These are phyloP conservation scores for Tragulus kanchil DNA, from an alignment of 2,113 vertebrate genomes.

Conservation along the genomic window DNA sequence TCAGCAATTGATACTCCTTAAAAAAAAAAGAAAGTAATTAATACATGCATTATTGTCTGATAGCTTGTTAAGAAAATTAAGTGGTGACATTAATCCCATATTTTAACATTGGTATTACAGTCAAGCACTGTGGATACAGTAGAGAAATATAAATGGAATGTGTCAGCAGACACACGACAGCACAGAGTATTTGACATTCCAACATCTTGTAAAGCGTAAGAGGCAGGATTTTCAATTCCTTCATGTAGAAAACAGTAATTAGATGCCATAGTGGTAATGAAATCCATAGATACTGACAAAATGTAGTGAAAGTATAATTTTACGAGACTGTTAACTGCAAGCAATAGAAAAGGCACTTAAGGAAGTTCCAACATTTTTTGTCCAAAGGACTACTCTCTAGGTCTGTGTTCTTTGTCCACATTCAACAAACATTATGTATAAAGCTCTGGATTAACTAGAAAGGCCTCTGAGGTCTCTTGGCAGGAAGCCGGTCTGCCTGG, in stretches of 20 bases:
- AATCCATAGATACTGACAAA: conserved; percentile 66
- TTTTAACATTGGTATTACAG: conserved; percentile 64
- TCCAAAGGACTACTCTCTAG: not conserved
- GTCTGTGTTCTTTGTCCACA: not conserved
- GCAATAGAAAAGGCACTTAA: conserved; percentile 50
- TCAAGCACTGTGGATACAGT: conserved; percentile 2
- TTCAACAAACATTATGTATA: not conserved
- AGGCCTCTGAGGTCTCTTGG: not conserved
- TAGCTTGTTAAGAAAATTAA: conserved; percentile 70
- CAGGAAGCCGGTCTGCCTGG: not conserved
- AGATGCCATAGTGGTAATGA: conserved; percentile 47
- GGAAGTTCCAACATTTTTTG: conserved; percentile 25
- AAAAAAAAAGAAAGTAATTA: conserved; percentile 20
- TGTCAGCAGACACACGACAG: conserved; percentile 22
- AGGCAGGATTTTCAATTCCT: conserved; percentile 36
- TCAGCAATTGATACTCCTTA: not conserved
- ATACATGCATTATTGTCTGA: not conserved
- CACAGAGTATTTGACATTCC: conserved; percentile 22
- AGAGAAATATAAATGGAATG: conserved; percentile 42
- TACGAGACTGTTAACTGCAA: conserved; percentile 40
- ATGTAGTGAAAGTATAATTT: conserved; percentile 49
- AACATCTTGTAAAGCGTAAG: not conserved
- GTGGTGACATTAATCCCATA: not conserved
- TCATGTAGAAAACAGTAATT: conserved; percentile 65
- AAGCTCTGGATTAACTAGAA: conserved; percentile 10